Evolutionary conservation across 2,797 vertebrate genomes (phyloP), one percentile per base, ranked within the genome.

Genomic region (Lates japonicus): DNA sequence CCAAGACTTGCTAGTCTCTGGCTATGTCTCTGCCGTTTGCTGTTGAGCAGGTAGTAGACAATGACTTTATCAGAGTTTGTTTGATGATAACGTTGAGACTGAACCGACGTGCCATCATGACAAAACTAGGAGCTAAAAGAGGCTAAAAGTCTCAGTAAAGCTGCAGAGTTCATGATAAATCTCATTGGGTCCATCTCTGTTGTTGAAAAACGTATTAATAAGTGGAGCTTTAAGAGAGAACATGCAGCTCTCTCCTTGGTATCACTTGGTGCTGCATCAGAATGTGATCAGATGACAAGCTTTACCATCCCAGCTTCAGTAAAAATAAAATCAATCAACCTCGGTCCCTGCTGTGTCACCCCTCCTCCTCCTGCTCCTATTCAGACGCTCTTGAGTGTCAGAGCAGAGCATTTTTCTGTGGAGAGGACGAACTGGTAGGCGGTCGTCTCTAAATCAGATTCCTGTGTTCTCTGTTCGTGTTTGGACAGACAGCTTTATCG

Each of bases 371-470:
- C 63, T 44, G 63, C 46, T 39, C n/a, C 69, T 59, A 48, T 69
- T 72, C 78, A 82, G 42, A 35, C 62, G 14, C 62, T 42, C 37
- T 1, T 2, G 19, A 14, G 68, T 4, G 70, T 44, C 41, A 10
- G 5, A 29, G 35, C 42, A 5, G 14, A 49, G 42, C 44, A 13
- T 58, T 61, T 80, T 19, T 46, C 68, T 41, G 31, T 8, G n/a
- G 42, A 77, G 83, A 79, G 65, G 67, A 80, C 55, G 60, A 49
- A 65, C 42, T 37, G 22, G 68, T 52, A 60, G 74, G 83, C 25
- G 67, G 66, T 35, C 46, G 20, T 39, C 74, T 59, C 65, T 87
- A 80, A 84, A 89, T 88, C 87, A 84, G 48, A 83, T 76, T 74
- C 83, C 81, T 76, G 63, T 42, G 59, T 51, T 63, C 49, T 62